Conservation (phyloP, 2,113 vertebrate species). For the Microtus richardsoni region DNA sequence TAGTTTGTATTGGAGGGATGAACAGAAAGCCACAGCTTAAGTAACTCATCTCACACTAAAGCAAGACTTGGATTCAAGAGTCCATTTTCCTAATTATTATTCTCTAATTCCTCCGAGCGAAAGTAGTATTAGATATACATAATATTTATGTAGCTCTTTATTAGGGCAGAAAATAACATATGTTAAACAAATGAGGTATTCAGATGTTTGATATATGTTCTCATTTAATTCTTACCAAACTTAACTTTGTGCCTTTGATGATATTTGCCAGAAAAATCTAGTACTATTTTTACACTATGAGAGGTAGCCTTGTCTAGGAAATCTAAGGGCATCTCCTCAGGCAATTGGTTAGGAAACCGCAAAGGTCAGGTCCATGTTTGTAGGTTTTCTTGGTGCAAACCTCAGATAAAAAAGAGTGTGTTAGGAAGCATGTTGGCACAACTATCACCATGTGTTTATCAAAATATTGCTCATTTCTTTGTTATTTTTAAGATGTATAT, state of each 20-base stretch:
- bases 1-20: not conserved
- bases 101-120: not conserved
- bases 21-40: not conserved
- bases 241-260: conserved; percentile 31
- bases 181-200: not conserved
- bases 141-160: conserved; percentile 30
- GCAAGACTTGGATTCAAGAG: not conserved
- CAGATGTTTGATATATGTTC: not conserved
- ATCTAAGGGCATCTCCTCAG: not conserved
- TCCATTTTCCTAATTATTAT: not conserved
- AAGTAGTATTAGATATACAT: not conserved
- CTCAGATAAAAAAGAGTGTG: not conserved
- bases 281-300: not conserved
- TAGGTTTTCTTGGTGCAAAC: not conserved
- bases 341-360: not conserved
- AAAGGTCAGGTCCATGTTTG: not conserved
- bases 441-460: not conserved
- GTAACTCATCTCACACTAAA: not conserved
- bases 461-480: conserved; percentile 22
- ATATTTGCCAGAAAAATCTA: not conserved
- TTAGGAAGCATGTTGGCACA: not conserved
- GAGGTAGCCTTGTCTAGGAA: not conserved
- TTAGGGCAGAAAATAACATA: not conserved
- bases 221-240: conserved; percentile 3
- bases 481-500: not conserved